Evolutionary conservation across 1,140 invertebrate genomes (phyloP).

Genomic region (Cydia pomonella): DNA sequence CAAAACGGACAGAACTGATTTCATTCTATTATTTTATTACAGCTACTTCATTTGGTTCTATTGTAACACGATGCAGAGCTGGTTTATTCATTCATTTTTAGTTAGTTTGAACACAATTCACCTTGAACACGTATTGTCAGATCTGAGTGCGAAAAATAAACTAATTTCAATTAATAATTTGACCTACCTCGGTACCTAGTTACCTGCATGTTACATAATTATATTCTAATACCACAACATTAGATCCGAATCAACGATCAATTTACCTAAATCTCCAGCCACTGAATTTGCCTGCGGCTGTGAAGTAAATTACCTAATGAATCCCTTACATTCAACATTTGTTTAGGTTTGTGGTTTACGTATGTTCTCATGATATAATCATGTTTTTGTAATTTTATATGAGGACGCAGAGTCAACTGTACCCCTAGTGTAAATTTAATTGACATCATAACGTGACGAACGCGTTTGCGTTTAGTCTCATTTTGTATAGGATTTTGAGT

Average conservation of each 20-base stretch:
- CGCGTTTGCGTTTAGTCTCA: too few species aligned
- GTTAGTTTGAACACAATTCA: not conserved
- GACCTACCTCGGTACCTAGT: not conserved
- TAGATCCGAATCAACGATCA: not conserved
- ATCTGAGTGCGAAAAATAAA: too few species aligned
- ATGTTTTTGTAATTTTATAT: not conserved
- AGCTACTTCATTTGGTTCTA: too few species aligned
- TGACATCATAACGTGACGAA: too few species aligned
- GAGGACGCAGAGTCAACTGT: too few species aligned
- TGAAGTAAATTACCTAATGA: conserved; percentile 49
- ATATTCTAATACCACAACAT: not conserved
- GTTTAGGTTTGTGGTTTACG: conserved; percentile 23
- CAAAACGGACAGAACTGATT: too few species aligned
- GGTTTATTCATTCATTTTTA: too few species aligned
- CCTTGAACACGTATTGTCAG: not conserved
- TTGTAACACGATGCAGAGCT: too few species aligned
- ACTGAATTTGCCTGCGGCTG: conserved; percentile 42
- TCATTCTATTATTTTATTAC: too few species aligned
- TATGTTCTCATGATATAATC: conserved; percentile 35
- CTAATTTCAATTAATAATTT: too few species aligned
- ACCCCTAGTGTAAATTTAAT: too few species aligned
- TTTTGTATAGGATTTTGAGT: too few species aligned
- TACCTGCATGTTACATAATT: not conserved
- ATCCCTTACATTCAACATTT: conserved; percentile 37
- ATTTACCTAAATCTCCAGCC: conserved; percentile 33